Evolutionary conservation across 92 coral and sea anemone species (phyloP).

Genomic region (Zoanthus sansibaricus): DNA sequence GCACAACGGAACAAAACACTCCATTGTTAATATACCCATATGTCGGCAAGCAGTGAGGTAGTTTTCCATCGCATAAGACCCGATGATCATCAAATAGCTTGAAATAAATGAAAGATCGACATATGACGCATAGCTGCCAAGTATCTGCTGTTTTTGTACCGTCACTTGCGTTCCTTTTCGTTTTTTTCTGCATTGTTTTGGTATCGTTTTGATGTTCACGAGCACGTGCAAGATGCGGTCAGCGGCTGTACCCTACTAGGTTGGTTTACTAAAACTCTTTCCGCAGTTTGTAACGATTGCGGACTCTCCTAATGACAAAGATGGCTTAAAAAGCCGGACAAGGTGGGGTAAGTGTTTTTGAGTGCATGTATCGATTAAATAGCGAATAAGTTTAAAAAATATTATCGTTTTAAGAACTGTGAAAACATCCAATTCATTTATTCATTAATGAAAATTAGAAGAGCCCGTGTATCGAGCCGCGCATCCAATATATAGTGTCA

Average conservation of each 20-base stretch:
- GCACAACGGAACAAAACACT: slow-evolving; percentile 62
- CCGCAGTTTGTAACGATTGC: slow-evolving; percentile 1
- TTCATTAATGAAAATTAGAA: no score
- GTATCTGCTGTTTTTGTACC: slow-evolving; percentile 67
- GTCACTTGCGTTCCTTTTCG: slow-evolving; percentile 32
- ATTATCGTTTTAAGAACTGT: no score
- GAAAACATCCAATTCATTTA: no score
- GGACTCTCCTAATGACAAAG: background rate
- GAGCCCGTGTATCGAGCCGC: no score
- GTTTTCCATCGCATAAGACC: slow-evolving; percentile 58
- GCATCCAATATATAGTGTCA: no score
- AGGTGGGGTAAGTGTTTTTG: no score
- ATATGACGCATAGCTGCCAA: slow-evolving; percentile 79
- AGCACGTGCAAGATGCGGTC: slow-evolving; percentile 3
- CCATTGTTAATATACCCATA: slow-evolving; percentile 73
- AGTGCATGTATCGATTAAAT: no score
- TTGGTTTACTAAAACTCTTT: background rate
- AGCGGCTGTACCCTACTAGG: slow-evolving; percentile 17
- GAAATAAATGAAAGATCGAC: slow-evolving; percentile 59
- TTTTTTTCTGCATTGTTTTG: background rate
- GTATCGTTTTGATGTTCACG: background rate
- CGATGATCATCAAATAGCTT: slow-evolving; percentile 66
- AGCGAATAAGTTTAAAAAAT: no score
- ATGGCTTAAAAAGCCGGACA: background rate
- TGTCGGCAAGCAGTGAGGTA: slow-evolving; percentile 9